phyloP scores from a whole-genome alignment of 2,888 invertebrate genomes.

The Dryococelus australis region DNA sequence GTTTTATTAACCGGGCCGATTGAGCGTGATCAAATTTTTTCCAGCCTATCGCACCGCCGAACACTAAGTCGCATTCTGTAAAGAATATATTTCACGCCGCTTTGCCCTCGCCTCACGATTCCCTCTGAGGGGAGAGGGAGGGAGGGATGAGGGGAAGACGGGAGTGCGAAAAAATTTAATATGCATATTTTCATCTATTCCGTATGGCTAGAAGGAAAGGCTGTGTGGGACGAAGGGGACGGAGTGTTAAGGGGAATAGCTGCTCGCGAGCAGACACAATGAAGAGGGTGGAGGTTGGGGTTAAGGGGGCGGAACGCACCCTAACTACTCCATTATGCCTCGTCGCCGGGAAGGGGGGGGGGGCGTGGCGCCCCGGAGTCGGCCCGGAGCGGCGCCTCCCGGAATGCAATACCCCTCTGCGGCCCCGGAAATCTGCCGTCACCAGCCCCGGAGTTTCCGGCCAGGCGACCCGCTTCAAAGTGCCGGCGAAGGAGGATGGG shows the following conservation, averaged over 20 bases:
- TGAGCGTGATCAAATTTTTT: background rate
- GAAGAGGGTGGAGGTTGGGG: background rate
- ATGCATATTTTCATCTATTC: slow-evolving; percentile 24
- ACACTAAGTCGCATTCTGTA: background rate
- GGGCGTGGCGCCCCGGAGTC: background rate
- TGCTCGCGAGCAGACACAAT: background rate
- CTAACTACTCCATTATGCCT: slow-evolving; percentile 16
- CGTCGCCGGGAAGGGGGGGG: background rate
- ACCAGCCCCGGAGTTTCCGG: too few species aligned
- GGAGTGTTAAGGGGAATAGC: background rate
- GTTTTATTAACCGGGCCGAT: background rate
- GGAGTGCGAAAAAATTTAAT: slow-evolving; percentile 11
- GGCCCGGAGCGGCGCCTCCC: background rate
- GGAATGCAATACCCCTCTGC: slow-evolving; percentile 3
- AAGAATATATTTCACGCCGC: slow-evolving; percentile 16
- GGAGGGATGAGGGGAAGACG: background rate
- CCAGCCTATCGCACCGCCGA: background rate
- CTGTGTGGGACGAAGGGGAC: background rate
- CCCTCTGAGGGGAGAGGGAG: background rate
- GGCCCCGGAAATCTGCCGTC: background rate
- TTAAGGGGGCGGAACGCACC: slow-evolving; percentile 11
- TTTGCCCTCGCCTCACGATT: background rate
- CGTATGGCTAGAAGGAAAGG: background rate
- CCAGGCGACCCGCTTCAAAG: too few species aligned
- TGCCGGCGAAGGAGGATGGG: too few species aligned